Percentiles rank a stretch among this genome's conserved stretches.
phyloP scores from a whole-genome alignment of 2,113 vertebrate genomes.

The Cricetomys ansorgei region DNA sequence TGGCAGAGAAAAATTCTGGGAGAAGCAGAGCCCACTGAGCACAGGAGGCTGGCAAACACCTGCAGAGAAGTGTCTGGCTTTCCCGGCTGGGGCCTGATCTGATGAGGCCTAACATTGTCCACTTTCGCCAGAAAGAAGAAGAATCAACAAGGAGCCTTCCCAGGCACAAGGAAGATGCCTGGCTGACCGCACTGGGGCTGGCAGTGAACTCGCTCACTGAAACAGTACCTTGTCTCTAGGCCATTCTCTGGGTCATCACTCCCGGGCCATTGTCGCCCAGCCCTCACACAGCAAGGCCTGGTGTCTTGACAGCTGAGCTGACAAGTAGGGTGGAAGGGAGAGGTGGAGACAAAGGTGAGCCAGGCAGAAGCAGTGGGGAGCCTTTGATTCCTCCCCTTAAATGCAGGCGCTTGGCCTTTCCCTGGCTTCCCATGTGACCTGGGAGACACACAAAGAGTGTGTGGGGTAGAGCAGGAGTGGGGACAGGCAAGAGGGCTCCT shows the following conservation, averaged over 20 bases:
- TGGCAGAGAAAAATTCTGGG: not conserved
- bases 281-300: no score
- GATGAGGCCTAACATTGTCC: not conserved
- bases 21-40: accelerated
- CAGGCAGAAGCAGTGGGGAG: not conserved
- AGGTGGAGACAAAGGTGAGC: not conserved
- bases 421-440: not conserved
- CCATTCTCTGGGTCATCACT: not conserved
- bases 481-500: not conserved
- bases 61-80: not conserved
- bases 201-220: not conserved
- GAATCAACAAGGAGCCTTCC: not conserved
- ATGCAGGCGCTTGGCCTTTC: not conserved
- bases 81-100: not conserved
- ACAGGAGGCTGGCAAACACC: not conserved
- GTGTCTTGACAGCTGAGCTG: not conserved
- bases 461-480: not conserved
- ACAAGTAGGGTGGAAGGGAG: no score
- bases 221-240: not conserved
- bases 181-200: accelerated
- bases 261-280: no score
- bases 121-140: not conserved
- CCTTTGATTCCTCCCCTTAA: not conserved
- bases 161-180: not conserved
- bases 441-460: not conserved